A percentile compares a stretch with the other conserved stretches of the same genome.
These are phyloP conservation scores for Pipistrellus pipistrellus DNA, from an alignment of 2,797 vertebrate genomes.

Conservation along the genomic window DNA sequence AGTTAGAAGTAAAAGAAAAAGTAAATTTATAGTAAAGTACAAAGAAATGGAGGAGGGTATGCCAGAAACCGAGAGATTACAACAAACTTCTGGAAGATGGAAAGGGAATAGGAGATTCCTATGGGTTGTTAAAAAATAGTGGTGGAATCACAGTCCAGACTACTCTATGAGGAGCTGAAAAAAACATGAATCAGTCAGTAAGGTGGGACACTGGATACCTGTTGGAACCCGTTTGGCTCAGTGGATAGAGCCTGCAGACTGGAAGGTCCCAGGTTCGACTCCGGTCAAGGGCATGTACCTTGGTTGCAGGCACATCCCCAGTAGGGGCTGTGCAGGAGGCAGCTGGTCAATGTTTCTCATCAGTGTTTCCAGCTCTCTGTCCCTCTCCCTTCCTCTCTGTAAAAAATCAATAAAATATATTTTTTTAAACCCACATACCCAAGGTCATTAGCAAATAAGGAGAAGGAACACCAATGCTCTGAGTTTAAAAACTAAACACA, in stretches of 20 bases:
- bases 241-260: too few relatives aligned
- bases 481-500: neutral
- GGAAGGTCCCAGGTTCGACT: too few relatives aligned
- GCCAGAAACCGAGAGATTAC: neutral
- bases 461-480: neutral
- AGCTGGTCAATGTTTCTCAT: too few relatives aligned
- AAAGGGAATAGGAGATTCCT: neutral
- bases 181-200: neutral
- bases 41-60: neutral
- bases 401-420: too few relatives aligned
- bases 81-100: neutral
- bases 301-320: too few relatives aligned
- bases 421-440: neutral
- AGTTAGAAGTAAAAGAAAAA: neutral
- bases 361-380: too few relatives aligned
- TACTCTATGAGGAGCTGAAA: neutral
- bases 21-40: neutral
- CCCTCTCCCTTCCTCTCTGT: too few relatives aligned
- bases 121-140: neutral
- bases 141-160: neutral
- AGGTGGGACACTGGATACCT: neutral
- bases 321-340: too few relatives aligned
- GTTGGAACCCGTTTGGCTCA: too few relatives aligned
- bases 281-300: too few relatives aligned
- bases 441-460: neutral